Evolutionary conservation across 1,140 invertebrate species (phyloP).

Genomic region (Ladona fulva): DNA sequence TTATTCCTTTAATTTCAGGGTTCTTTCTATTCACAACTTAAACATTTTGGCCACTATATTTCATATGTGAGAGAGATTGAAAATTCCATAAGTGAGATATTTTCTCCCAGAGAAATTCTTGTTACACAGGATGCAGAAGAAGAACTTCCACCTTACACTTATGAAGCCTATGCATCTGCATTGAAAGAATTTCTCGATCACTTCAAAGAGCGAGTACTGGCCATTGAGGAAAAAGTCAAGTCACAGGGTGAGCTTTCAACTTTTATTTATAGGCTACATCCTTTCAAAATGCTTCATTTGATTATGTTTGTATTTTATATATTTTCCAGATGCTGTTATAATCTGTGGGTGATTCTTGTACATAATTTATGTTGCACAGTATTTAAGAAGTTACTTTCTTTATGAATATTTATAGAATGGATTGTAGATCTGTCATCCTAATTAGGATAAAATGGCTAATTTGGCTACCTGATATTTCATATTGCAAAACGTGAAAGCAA

Average conservation of each 20-base stretch:
- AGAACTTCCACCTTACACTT: constrained; percentile 23
- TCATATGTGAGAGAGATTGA: neutral
- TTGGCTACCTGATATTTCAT: too few species aligned
- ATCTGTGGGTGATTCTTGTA: too few species aligned
- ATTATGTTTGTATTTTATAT: too few species aligned
- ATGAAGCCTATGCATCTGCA: constrained; percentile 23
- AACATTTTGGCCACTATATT: neutral
- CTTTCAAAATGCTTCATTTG: constrained; percentile 29
- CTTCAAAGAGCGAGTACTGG: constrained; percentile 25
- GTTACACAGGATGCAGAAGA: neutral
- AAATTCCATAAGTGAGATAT: neutral
- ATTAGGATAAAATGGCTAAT: too few species aligned
- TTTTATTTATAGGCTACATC: constrained; percentile 16
- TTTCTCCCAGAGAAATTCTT: too few species aligned
- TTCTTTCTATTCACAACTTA: neutral
- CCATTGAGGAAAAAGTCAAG: constrained; percentile 28
- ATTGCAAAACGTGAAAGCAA: too few species aligned
- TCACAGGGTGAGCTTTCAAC: constrained; percentile 27
- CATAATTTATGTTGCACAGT: too few species aligned
- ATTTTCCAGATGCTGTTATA: too few species aligned
- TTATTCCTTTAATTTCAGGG: too few species aligned
- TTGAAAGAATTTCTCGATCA: constrained; percentile 27
- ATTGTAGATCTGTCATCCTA: too few species aligned
- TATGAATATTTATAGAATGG: too few species aligned
- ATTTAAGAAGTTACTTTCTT: too few species aligned